These are phyloP conservation scores for Amphimedon queenslandica DNA, from an alignment of 37 sponge, comb jelly and placozoan genomes.

Conservation along the genomic window DNA sequence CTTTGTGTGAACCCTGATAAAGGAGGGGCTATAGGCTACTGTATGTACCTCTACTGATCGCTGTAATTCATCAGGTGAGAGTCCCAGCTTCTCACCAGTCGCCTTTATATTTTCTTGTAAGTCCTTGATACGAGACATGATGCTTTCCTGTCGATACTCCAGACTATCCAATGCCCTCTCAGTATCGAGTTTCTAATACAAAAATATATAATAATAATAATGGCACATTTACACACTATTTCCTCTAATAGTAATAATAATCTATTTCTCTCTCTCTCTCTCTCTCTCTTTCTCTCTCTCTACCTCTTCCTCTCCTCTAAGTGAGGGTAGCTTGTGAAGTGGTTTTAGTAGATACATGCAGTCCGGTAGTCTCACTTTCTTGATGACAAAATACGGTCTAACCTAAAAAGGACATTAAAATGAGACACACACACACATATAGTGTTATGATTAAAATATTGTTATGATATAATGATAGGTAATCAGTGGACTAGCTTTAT, in stretches of 20 bases:
- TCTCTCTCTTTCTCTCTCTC: too few relatives aligned
- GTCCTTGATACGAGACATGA: conserved; percentile 29
- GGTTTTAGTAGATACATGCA: conserved; percentile 69
- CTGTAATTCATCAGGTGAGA: conserved; percentile 26
- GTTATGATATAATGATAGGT: too few relatives aligned
- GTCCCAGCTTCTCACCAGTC: conserved; percentile 32
- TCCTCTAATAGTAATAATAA: too few relatives aligned
- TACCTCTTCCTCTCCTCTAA: conserved; percentile 6
- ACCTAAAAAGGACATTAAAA: conserved; percentile 12
- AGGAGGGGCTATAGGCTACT: too few relatives aligned
- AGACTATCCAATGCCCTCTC: conserved; percentile 38
- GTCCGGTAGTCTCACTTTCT: conserved; percentile 73
- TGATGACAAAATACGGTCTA: conserved; percentile 64
- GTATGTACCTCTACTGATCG: conserved; percentile 24
- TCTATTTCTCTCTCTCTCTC: too few relatives aligned
- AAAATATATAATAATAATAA: not conserved
- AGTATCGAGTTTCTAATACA: not conserved
- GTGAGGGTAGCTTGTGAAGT: conserved; percentile 40
- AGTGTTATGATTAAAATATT: too few relatives aligned
- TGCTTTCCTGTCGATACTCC: conserved; percentile 57
- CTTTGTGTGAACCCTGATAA: too few relatives aligned
- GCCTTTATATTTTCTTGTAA: conserved; percentile 45
- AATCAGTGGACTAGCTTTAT: too few relatives aligned
- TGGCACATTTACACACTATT: not conserved
- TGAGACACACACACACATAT: too few relatives aligned